These are phyloP conservation scores for Lagocephalus sceleratus DNA, from an alignment of 2,797 vertebrate genomes.

Conservation along the genomic window DNA sequence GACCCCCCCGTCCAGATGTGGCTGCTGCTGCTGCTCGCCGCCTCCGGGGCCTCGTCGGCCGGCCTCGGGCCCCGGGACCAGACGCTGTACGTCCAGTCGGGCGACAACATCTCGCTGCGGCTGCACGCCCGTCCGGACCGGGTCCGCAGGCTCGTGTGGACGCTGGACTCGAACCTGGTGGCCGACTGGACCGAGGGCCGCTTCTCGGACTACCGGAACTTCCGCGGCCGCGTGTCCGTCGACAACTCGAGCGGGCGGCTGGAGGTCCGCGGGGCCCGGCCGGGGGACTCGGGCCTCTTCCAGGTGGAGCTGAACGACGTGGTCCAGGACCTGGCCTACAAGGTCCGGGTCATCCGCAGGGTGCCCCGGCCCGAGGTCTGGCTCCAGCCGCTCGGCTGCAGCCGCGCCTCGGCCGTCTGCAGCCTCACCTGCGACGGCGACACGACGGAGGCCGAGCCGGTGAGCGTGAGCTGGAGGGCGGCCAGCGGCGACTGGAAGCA, in stretches of 20 bases:
- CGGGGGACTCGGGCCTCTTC: rapidly evolving
- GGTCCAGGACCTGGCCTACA: rapidly evolving
- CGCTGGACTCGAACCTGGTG: too few species aligned
- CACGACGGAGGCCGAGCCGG: rapidly evolving
- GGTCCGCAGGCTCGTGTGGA: too few species aligned
- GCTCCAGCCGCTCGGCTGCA: rapidly evolving
- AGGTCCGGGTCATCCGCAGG: rapidly evolving
- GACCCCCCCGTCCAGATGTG: too few species aligned
- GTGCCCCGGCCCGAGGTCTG: rapidly evolving
- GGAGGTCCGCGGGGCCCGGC: rapidly evolving
- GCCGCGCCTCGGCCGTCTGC: rapidly evolving
- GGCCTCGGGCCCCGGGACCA: too few species aligned
- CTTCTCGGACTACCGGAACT: too few species aligned
- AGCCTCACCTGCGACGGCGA: rapidly evolving
- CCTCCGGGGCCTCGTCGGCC: too few species aligned
- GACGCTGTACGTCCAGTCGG: too few species aligned
- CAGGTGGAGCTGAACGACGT: conserved; percentile 5
- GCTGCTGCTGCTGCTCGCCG: too few species aligned
- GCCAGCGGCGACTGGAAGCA: rapidly evolving
- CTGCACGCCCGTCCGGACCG: too few species aligned
- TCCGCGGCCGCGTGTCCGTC: neutral
- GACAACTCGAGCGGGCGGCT: rapidly evolving
- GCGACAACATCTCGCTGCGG: too few species aligned
- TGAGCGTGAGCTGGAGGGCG: conserved; percentile 9
- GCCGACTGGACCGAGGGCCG: too few species aligned